A percentile compares a stretch with the other conserved stretches of the same genome.
phyloP scores from a whole-genome alignment of 2,113 vertebrate genomes.

The Corvus hawaiiensis region DNA sequence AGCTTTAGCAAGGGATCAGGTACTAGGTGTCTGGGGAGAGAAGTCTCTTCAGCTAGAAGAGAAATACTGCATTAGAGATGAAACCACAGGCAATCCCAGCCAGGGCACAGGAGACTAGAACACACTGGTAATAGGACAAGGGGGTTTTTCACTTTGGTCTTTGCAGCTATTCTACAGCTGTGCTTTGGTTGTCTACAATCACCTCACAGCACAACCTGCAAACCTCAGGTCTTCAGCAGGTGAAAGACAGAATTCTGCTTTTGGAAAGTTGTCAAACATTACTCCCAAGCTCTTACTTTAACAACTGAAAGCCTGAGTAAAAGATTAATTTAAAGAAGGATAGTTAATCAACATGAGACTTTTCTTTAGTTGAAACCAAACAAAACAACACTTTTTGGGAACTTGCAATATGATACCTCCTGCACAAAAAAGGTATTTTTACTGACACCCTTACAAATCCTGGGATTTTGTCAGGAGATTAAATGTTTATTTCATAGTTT shows the following conservation, averaged over 20 bases:
- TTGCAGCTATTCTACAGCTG: background rate
- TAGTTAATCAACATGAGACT: background rate
- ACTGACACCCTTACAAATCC: background rate
- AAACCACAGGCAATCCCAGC: background rate
- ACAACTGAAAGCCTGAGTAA: background rate
- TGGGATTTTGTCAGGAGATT: background rate
- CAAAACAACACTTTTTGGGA: background rate
- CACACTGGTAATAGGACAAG: background rate
- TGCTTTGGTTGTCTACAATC: accelerated
- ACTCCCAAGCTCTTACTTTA: background rate
- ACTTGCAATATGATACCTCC: background rate
- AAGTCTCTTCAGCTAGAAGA: background rate
- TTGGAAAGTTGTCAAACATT: background rate
- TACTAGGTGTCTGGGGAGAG: background rate
- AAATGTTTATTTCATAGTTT: background rate
- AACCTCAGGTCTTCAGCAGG: background rate
- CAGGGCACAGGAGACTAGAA: background rate
- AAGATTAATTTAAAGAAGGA: background rate
- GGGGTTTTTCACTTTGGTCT: accelerated
- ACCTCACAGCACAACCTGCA: background rate
- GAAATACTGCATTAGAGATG: background rate
- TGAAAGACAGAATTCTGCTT: background rate
- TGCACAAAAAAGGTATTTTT: background rate
- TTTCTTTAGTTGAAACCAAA: background rate
- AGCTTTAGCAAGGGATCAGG: background rate